Evolutionary conservation across 2,113 vertebrate genomes (phyloP).

Genomic region (Nothocercus nigrocapillus): DNA sequence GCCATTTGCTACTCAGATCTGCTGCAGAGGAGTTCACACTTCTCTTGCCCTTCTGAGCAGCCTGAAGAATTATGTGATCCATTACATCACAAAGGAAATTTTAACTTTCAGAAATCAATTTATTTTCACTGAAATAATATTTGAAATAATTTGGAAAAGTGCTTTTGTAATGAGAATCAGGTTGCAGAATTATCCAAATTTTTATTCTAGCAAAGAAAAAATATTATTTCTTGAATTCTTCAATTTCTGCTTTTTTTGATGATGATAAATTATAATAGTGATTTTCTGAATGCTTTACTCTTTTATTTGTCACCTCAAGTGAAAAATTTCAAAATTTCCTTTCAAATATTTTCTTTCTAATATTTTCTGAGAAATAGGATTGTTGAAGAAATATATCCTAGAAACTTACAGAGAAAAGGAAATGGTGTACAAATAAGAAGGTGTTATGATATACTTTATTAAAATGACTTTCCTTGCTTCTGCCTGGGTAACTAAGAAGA

Average conservation of each 20-base stretch:
- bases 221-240: not conserved
- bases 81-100: not conserved
- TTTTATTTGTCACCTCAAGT: not conserved
- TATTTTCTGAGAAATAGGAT: not conserved
- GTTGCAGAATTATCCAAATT: not conserved
- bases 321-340: not conserved
- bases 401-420: not conserved
- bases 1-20: not conserved
- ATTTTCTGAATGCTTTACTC: not conserved
- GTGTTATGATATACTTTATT: not conserved
- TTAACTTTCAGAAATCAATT: not conserved
- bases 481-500: not conserved
- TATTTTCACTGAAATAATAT: not conserved
- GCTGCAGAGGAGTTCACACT: fast-evolving
- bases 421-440: not conserved
- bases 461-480: not conserved
- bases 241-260: not conserved
- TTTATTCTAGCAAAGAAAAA: not conserved
- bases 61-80: fast-evolving
- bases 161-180: not conserved
- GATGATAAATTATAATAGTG: not conserved
- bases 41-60: not conserved
- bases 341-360: not conserved
- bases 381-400: not conserved
- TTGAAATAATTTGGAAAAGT: not conserved